Base-by-base conservation (phyloP, 2,888 invertebrate genomes). In the Vanessa cardui region DNA sequence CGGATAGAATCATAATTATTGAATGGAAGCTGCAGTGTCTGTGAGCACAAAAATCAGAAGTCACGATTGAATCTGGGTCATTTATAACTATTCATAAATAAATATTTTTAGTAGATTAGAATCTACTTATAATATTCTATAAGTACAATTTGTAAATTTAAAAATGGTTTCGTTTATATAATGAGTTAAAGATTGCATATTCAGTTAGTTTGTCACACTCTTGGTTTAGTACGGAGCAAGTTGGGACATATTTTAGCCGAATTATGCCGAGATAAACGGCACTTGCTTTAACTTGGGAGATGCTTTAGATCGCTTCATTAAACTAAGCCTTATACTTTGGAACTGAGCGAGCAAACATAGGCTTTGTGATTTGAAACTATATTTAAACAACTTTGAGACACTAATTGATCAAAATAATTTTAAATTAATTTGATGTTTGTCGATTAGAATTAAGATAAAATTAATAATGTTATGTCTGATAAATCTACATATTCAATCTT, bases 251-350 rank as follows among this genome's bases (percentile, higher is more conserved):
- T 39, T 39, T 56, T 33, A 56, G 33, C 33, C 39, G 39, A 56
- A 39, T 56, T 56, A 56, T 56, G 56, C 56, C 33, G 56, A 56
- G 56, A 56, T 39, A 56, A 56, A 56, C 56, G 56, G 12, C 56
- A 56, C 56, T 56, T 20, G 39, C 33, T 56, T 18, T 18, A 56
- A 56, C 39, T 56, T 12, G 5, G 56, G 20, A 56, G 56, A 56
- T 56, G 39, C 33, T 39, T 18, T 4, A 56, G 56, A 56, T 56
- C 18, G 56, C 56, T 56, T 56, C 56, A 56, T 56, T 56, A 39
- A 56, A 56, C 56, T 56, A 56, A 56, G 56, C n/a, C 56, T 21
- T 50, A 39, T 47, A 47, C 18, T 47, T 47, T 47, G 8, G 33
- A 33, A 18, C 18, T n/a, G 31, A 54, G n/a, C 52, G 15, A 31